These are phyloP conservation scores for Apis cerana DNA, from an alignment of 1,140 invertebrate species.

Conservation along the genomic window DNA sequence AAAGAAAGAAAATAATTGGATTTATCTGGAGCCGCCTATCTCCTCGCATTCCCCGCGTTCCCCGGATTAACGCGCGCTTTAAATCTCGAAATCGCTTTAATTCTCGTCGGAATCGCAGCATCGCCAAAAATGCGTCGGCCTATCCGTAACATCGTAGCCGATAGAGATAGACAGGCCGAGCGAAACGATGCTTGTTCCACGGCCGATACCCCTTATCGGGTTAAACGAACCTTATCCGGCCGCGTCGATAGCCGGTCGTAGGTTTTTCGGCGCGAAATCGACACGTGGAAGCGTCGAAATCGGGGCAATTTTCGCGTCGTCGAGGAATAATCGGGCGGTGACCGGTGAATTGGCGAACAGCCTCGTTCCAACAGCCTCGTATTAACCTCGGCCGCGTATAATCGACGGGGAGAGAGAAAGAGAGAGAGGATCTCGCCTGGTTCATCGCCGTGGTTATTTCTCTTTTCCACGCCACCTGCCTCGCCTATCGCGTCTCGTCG, in stretches of 20 bases:
- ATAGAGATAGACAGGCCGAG: neutral
- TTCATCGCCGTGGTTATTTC: no score
- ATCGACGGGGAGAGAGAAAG: neutral
- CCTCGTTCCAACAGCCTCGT: constrained; percentile 6
- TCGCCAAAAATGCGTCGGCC: constrained; percentile 4
- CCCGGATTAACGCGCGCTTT: no score
- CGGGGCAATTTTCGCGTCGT: constrained; percentile 38
- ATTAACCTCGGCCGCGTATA: constrained; percentile 1
- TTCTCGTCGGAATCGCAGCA: neutral
- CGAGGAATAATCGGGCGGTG: constrained; percentile 2
- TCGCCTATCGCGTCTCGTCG: neutral
- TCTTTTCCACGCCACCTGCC: constrained; percentile 13
- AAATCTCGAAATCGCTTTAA: neutral
- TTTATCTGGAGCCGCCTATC: neutral
- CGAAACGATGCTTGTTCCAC: constrained; percentile 4
- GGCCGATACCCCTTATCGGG: constrained; percentile 21
- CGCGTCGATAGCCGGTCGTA: constrained; percentile 1
- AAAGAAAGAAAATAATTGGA: no score
- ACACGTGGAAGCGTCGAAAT: constrained; percentile 23
- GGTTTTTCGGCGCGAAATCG: neutral
- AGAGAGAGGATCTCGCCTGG: no score
- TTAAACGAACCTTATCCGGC: constrained; percentile 12
- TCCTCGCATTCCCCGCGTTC: neutral
- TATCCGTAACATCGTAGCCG: neutral
- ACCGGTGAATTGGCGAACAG: constrained; percentile 28